Conservation (phyloP, 2,888 invertebrate species). For the Hirtodrosophila alboralis region DNA sequence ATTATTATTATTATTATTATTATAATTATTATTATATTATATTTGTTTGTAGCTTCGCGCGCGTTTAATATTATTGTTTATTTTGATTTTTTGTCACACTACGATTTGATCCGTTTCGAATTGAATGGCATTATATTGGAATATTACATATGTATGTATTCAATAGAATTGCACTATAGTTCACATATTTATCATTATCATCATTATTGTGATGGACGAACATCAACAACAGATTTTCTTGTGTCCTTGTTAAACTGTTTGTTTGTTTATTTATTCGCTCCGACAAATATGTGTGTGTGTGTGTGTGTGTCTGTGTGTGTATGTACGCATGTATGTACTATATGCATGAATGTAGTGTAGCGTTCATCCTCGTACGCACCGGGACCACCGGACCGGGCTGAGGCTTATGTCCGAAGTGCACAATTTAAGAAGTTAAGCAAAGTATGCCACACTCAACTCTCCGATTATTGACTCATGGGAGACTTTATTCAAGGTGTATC, state of each 20-base stretch:
- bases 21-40: conserved; percentile 5
- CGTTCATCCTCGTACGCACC: conserved; percentile 3
- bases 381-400: conserved; percentile 8
- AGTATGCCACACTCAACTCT: conserved; percentile 2
- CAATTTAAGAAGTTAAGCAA: neutral
- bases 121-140: no score
- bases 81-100: neutral
- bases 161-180: no score
- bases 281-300: conserved; percentile 4
- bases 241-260: conserved; percentile 15
- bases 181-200: conserved; percentile 1
- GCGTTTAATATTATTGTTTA: neutral
- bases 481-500: conserved; percentile 1
- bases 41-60: conserved; percentile 1
- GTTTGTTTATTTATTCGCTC: conserved; percentile 11
- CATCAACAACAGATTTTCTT: conserved; percentile 4
- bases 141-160: no score
- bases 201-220: conserved; percentile 1
- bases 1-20: no score
- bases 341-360: neutral
- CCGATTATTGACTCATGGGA: conserved; percentile 1
- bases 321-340: neutral
- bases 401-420: neutral
- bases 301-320: neutral
- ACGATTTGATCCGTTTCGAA: no score